Base-by-base conservation (phyloP, 2,888 invertebrate species). In the Latheticus oryzae region DNA sequence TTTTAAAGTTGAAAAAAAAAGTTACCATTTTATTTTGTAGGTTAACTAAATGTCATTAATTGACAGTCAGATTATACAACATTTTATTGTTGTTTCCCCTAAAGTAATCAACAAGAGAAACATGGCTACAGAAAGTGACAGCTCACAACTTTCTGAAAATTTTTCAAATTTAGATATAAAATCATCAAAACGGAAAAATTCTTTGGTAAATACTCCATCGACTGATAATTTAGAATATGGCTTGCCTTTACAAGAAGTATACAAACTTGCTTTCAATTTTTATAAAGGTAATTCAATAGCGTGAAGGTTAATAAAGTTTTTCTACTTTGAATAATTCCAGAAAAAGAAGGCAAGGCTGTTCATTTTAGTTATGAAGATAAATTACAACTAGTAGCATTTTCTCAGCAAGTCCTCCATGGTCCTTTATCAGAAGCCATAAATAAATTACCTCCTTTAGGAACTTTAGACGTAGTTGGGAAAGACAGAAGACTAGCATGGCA, bases 291-390 rank as follows among this genome's bases (percentile, higher is more conserved):
- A 45, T 9, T 50, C 28, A 50, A 32, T 24, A 28, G 9, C 23
- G 17, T 50, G 33, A 56, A 51, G 45, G 30, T 38, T 52, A 24
- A 12, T 11, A 24, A 11, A 7, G 9, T 11, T 28, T 50, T 19
- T 42, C 33, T 56, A 48, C 15, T 59, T 55, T 43, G 65, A 33
- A 15, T 38, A 52, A 47, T 82, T 82, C 8, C 79, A 97, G 97
- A 97, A 77, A 97, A 97, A 81, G 93, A 95, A 80, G 97, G 97
- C n/a, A 97, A 97, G 82, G 97, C 96, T 1, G 84, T 97, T 37
- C 95, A 95, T 73, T 83, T 97, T 58, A 93, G 94, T 33, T 98
- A 97, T 77, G 92, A 94, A 78, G 95, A 97, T 74, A 93, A 95
- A 74, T 79, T 97, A 48, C 91, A 91, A 74, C 80, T 98, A 61